Conservation (phyloP, 2,888 invertebrate species). For the Polyommatus icarus region DNA sequence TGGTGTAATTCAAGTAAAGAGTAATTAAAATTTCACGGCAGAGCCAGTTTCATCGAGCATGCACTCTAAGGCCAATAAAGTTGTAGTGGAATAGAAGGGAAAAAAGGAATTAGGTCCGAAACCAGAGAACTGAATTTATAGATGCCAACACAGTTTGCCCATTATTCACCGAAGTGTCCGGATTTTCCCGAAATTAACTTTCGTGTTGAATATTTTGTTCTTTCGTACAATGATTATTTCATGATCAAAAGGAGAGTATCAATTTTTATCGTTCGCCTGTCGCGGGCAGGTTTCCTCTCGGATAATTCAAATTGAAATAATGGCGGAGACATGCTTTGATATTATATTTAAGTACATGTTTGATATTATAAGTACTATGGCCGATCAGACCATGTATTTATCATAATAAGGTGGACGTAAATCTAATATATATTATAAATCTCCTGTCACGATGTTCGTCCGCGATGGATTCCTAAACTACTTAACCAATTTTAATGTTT, state of each 20-base stretch:
- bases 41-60: background rate
- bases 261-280: background rate
- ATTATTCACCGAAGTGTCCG: conserved; percentile 35
- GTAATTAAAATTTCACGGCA: conserved; percentile 10
- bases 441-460: too few relatives aligned
- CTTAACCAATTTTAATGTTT: too few relatives aligned
- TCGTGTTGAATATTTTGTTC: conserved; percentile 33
- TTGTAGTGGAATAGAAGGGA: conserved; percentile 41
- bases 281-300: background rate
- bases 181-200: conserved; percentile 34
- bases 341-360: background rate
- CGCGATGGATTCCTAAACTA: too few relatives aligned
- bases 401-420: too few relatives aligned
- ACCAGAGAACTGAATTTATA: conserved; percentile 45
- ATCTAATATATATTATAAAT: too few relatives aligned
- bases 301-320: background rate
- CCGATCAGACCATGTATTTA: too few relatives aligned
- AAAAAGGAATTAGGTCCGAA: conserved; percentile 45
- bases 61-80: conserved; percentile 39
- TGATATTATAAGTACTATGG: background rate
- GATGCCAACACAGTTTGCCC: conserved; percentile 41
- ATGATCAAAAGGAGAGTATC: conserved; percentile 5
- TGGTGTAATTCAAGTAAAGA: background rate
- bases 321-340: conserved; percentile 8
- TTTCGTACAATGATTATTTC: conserved; percentile 26